Evolutionary conservation across 1,140 invertebrate genomes (phyloP), one percentile per base, ranked within the genome.

Genomic region (Antheraea mylitta): DNA sequence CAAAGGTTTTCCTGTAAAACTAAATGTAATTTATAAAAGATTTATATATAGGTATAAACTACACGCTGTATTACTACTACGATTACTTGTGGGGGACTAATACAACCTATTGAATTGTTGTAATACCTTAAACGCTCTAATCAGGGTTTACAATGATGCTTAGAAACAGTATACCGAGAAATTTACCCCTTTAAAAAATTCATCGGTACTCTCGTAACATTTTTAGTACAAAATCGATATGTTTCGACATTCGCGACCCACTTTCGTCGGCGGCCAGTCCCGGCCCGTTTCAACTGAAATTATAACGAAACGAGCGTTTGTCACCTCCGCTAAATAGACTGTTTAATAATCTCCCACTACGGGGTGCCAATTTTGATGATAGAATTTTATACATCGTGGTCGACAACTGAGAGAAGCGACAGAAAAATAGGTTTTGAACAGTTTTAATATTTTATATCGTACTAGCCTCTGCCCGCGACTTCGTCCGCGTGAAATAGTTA

Each of bases 251-350:
- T 65, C 18, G 68, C 67, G 62, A 65, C 66, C 66, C 66, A 72
- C 37, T 68, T 72, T 63, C 64, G 63, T 65, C 53, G 62, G 36
- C 19, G 66, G 60, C 66, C 64, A 62, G 58, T 64, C 13, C 42
- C 45, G 30, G 19, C 37, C 60, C 48, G 30, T 64, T 65, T 18
- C 66, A 76, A 72, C 79, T 79, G 78, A 83, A 81, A 83, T 80
- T 80, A 80, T 79, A 82, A 80, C 78, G 73, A 76, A 80, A 70
- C 70, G 70, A 73, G 75, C 73, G 65, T 74, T 69, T 61, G 69
- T 79, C 77, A 76, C 72, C 71, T 75, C 70, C 68, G 72, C 80
- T 82, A 77, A 74, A 62, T 66, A 53, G 62, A 62, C 60, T 68
- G 68, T 68, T 74, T 67, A 61, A 75, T 64, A n/a, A 64, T 58